Evolutionary conservation across 2,888 invertebrate genomes (phyloP).

Genomic region (Nomada ferruginata): DNA sequence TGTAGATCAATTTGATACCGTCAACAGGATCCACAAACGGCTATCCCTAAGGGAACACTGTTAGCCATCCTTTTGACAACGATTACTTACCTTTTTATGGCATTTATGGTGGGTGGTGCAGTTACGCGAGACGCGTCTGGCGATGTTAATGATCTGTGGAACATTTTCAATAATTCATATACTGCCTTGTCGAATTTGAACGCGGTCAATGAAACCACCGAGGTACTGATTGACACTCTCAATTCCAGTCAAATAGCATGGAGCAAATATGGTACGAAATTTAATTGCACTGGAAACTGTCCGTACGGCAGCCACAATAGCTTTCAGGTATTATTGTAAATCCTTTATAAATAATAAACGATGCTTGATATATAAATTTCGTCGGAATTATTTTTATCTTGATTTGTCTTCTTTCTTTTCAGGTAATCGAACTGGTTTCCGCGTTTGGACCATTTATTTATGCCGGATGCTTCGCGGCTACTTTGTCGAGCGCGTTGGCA

Average conservation of each 20-base stretch:
- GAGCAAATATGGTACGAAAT: conserved; percentile 85
- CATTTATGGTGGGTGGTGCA: conserved; percentile 90
- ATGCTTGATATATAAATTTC: background rate
- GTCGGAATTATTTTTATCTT: background rate
- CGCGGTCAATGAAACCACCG: conserved; percentile 61
- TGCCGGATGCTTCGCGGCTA: conserved; percentile 98
- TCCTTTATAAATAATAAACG: background rate
- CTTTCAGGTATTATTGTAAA: conserved; percentile 87
- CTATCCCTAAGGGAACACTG: conserved; percentile 97
- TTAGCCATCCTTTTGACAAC: conserved; percentile 95
- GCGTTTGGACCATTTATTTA: conserved; percentile 96
- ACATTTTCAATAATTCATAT: conserved; percentile 60
- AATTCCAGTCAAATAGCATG: conserved; percentile 63
- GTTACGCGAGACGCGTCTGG: conserved; percentile 93
- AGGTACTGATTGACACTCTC: conserved; percentile 43
- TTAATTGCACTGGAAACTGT: conserved; percentile 87
- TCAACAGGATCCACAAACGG: conserved; percentile 92
- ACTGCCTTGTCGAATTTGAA: conserved; percentile 49
- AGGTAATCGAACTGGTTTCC: conserved; percentile 93
- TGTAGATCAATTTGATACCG: background rate
- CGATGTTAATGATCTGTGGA: conserved; percentile 86
- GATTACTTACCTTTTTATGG: conserved; percentile 93
- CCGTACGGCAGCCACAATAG: conserved; percentile 91
- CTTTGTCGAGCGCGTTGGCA: conserved; percentile 97
- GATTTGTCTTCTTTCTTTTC: conserved; percentile 61